Conservation (phyloP, 2,113 vertebrate species). For the Galemys pyrenaicus region DNA sequence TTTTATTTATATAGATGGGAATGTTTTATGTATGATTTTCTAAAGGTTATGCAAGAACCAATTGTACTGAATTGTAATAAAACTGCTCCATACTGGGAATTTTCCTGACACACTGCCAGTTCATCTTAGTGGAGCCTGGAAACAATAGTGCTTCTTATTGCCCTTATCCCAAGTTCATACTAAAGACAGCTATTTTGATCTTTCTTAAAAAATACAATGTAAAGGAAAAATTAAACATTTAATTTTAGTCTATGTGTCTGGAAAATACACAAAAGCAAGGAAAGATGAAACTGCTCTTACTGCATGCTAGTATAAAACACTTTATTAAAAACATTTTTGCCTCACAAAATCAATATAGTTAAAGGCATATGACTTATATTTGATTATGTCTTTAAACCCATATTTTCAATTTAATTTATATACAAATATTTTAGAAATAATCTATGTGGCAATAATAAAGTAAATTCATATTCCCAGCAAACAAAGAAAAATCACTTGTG, state of each 20-base stretch:
- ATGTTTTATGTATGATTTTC: slow-evolving; percentile 75
- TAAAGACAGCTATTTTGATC: slow-evolving; percentile 69
- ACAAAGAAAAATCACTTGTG: slow-evolving; percentile 30
- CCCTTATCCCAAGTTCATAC: slow-evolving; percentile 61
- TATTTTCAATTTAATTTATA: slow-evolving; percentile 48
- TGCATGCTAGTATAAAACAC: slow-evolving; percentile 57
- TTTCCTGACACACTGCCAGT: slow-evolving; percentile 72
- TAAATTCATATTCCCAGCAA: neutral
- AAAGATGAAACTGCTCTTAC: slow-evolving; percentile 48
- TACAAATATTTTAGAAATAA: slow-evolving; percentile 31
- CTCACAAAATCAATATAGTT: slow-evolving; percentile 46
- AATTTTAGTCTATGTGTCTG: slow-evolving; percentile 59
- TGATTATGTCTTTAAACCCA: slow-evolving; percentile 45
- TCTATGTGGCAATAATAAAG: neutral
- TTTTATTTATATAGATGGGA: slow-evolving; percentile 82
- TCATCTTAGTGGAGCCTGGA: slow-evolving; percentile 62
- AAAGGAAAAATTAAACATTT: slow-evolving; percentile 69
- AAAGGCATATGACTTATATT: slow-evolving; percentile 31
- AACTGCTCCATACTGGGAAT: slow-evolving; percentile 55
- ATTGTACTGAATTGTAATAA: slow-evolving; percentile 69
- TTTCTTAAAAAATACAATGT: slow-evolving; percentile 59
- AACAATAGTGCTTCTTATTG: slow-evolving; percentile 64
- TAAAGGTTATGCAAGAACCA: slow-evolving; percentile 69
- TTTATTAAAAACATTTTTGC: slow-evolving; percentile 49
- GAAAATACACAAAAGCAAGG: slow-evolving; percentile 63